Percentiles rank a stretch among this genome's conserved stretches.
Conservation (phyloP, 2,113 vertebrate species). For the Oryzias woworae region DNA sequence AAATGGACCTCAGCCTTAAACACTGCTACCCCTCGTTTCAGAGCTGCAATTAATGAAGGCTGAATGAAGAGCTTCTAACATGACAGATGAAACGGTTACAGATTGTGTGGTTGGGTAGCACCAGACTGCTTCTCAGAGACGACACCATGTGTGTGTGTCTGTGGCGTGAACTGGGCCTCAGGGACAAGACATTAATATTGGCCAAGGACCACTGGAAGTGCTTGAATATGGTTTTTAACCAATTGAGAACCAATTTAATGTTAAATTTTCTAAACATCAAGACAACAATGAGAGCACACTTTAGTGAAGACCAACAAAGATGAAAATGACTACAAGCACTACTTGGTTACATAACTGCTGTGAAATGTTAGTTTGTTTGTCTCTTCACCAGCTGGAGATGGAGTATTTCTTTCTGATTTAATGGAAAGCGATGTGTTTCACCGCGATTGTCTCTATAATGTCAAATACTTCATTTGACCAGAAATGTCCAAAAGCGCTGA, state of each 20-base stretch:
- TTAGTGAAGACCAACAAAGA: constrained; percentile 32
- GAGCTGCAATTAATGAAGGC: constrained; percentile 3
- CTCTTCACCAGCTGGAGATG: not conserved
- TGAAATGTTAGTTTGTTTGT: constrained; percentile 1
- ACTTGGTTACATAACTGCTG: constrained; percentile 37
- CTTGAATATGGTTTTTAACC: constrained; percentile 49
- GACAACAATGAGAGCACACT: constrained; percentile 35
- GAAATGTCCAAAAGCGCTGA: not conserved
- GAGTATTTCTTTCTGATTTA: constrained; percentile 5
- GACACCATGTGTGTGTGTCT: constrained; percentile 10
- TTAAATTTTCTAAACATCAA: constrained; percentile 50
- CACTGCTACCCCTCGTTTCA: constrained; percentile 15
- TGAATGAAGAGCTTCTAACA: constrained; percentile 2
- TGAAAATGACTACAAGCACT: constrained; percentile 29
- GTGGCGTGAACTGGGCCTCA: constrained; percentile 27
- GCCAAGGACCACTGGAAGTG: constrained; percentile 43
- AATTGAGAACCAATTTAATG: constrained; percentile 50
- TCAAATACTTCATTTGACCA: constrained; percentile 5
- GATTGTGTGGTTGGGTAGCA: constrained; percentile 18
- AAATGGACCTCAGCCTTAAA: constrained; percentile 9
- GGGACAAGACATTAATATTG: constrained; percentile 32
- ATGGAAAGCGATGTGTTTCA: constrained; percentile 8
- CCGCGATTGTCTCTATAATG: not conserved
- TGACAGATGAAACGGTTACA: constrained; percentile 5
- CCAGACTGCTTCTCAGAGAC: constrained; percentile 27